Percentiles rank a stretch among this genome's conserved stretches.
Conservation (phyloP, 2,113 vertebrate genomes). For the Strix aluco region DNA sequence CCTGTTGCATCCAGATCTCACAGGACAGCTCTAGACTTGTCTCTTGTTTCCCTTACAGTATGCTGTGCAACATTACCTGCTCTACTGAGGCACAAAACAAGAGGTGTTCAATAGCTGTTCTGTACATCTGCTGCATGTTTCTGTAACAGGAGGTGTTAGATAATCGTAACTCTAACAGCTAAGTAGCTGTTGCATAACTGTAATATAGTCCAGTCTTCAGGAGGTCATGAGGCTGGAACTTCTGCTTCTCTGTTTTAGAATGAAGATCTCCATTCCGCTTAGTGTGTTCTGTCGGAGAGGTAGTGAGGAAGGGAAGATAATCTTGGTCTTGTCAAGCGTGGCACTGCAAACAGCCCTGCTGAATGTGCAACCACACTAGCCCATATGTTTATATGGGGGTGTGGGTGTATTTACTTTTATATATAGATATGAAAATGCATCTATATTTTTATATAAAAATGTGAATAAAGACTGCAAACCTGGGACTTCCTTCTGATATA, state of each 20-base stretch:
- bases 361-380: neutral
- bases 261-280: neutral
- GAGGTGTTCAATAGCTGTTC: neutral
- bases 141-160: neutral
- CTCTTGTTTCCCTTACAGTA: neutral
- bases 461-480: neutral
- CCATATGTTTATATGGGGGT: accelerated
- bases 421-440: neutral
- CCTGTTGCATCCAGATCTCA: neutral
- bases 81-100: neutral
- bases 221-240: neutral
- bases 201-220: neutral
- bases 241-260: neutral
- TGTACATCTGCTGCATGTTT: neutral
- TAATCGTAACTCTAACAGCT: too few species aligned
- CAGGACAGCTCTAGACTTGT: neutral
- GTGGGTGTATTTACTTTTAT: neutral
- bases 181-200: too few species aligned
- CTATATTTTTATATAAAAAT: neutral
- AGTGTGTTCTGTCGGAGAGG: neutral
- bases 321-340: neutral
- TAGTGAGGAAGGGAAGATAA: neutral
- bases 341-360: neutral
- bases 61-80: neutral
- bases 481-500: neutral